Evolutionary conservation across 2,888 invertebrate species (phyloP).

Genomic region (Eristalis intricaria): DNA sequence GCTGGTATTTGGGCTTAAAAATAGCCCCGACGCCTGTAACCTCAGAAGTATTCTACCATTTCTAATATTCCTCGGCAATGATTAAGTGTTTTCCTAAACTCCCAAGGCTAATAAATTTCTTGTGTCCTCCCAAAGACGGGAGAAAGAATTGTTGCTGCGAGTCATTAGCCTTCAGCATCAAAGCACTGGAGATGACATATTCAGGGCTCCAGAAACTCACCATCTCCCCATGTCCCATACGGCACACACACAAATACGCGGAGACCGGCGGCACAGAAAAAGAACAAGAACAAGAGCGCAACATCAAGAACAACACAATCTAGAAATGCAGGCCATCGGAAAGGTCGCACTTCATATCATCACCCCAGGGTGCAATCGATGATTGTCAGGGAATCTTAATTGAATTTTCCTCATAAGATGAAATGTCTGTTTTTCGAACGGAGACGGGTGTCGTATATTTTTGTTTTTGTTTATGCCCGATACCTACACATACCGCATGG

Average conservation of each 20-base stretch:
- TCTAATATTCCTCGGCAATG: conserved; percentile 53
- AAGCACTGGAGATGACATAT: conserved; percentile 14
- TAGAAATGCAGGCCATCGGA: conserved; percentile 58
- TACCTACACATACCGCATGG: neutral
- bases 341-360: conserved; percentile 66
- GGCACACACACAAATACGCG: neutral
- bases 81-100: conserved; percentile 61
- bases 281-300: neutral
- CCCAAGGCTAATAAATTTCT: conserved; percentile 63
- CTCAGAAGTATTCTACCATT: conserved; percentile 32
- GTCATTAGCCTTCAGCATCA: conserved; percentile 52
- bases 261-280: neutral
- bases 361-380: conserved; percentile 69
- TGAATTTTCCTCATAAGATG: conserved; percentile 60
- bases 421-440: conserved; percentile 60
- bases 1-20: conserved; percentile 6
- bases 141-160: conserved; percentile 56
- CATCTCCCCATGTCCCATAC: neutral
- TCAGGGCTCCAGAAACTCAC: conserved; percentile 9
- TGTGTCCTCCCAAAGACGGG: conserved; percentile 16
- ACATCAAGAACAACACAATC: conserved; percentile 16
- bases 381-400: conserved; percentile 66
- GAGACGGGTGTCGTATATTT: conserved; percentile 27
- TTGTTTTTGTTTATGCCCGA: conserved; percentile 22
- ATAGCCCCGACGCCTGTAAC: conserved; percentile 44